Base-by-base conservation (phyloP, 2,797 vertebrate species). In the Dendrocincla tyrannina region DNA sequence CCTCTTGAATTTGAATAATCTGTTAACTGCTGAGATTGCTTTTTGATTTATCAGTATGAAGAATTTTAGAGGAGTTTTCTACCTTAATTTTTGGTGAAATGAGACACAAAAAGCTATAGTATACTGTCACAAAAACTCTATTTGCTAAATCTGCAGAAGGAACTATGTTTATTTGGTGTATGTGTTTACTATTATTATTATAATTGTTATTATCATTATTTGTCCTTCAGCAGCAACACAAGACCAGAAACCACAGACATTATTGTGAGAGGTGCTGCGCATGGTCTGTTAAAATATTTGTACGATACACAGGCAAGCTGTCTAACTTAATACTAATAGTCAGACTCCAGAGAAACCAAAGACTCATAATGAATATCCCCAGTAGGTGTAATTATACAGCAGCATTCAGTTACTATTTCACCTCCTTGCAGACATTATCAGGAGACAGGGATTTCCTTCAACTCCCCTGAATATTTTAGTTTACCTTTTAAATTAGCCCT, bases 331-430 rank as follows among this genome's bases (percentile, higher is more conserved):
- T 64, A 79, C 79, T 97, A 96, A 95, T 85, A 95, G 87, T 63
- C 76, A 93, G 94, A 86, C 88, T 93, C 94, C 35, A 89, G 91
- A 96, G 94, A 93, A 96, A 90, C 91, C 91, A 80, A 87, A 76
- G 85, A 93, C 87, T 91, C 92, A 80, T 95, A 96, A 96, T 94
- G 91, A 93, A 86, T 84, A 96, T 94, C 91, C 95, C 95, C 94
- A 96, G 92, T 89, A 95, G 95, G 89, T 93, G 83, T 90, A 97
- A 97, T 97, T 95, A 97, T 59, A 95, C 82, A 76, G 94, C 85
- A 88, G 77, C 81, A 70, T 93, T 87, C 64, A 67, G 84, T 84
- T 94, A 85, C 87, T 91, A 78, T 52, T 92, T 95, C 50, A 88
- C 89, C 88, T 92, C 88, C 91, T 90, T 46, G 63, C 80, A 96